These are phyloP conservation scores for Procavia capensis DNA, from an alignment of 2,113 vertebrate species.

Conservation along the genomic window DNA sequence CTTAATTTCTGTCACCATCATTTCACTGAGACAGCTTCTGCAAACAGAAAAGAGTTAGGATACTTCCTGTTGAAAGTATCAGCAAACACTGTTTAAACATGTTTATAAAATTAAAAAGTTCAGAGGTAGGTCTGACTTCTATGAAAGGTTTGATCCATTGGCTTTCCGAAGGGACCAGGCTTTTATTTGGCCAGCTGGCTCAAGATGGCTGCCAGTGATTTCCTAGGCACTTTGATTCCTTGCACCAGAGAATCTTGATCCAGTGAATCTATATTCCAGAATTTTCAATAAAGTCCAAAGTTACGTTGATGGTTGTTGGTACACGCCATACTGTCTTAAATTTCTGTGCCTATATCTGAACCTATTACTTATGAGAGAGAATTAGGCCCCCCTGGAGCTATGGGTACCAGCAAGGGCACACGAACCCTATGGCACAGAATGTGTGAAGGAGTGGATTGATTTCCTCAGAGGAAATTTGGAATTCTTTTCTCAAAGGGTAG, in stretches of 20 bases:
- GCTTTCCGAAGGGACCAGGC: background rate
- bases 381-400: background rate
- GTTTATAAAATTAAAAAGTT: background rate
- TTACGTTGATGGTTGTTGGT: background rate
- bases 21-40: slow-evolving; percentile 1
- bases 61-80: background rate
- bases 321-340: background rate
- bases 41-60: background rate
- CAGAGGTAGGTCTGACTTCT: background rate
- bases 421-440: background rate
- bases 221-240: background rate
- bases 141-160: background rate
- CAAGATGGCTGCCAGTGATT: background rate
- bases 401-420: no score
- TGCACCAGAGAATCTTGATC: no score
- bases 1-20: background rate
- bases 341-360: background rate
- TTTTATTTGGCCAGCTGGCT: slow-evolving; percentile 30
- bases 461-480: background rate
- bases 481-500: slow-evolving; percentile 14
- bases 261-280: background rate
- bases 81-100: slow-evolving; percentile 8
- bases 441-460: background rate
- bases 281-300: background rate
- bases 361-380: background rate